Evolutionary conservation across 1,140 invertebrate species (phyloP), one percentile per base, ranked within the genome.

Genomic region (Pseudomyrmex flavicornis): DNA sequence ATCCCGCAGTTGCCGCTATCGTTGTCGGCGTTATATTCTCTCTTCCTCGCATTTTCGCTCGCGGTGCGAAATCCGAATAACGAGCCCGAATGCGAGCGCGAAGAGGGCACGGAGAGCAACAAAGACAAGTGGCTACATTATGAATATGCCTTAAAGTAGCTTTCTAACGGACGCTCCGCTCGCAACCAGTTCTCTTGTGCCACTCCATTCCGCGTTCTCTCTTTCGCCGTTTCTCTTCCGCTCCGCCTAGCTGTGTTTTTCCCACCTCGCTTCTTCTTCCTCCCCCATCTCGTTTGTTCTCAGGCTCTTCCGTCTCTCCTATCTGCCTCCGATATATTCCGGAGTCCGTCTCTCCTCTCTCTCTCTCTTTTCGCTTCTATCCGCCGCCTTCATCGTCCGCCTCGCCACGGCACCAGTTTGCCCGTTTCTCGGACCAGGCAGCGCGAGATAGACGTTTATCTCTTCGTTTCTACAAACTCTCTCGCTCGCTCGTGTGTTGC

Each of bases 91-190:
- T 20, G 17, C 58, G 70, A 1, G 56, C 13, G 20, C 63, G 17
- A 20, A 70, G 35, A 54, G 35, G 63, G 54, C 52, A 65, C 46
- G 46, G 65, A 59, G 50, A 26, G 52, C 22, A 63, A 17, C 56
- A 50, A 59, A 58, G 68, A 68, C 59, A 54, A 44, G 46, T 26
- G 58, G 68, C 48, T 89, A 69, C 73, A 80, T 90, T 87, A 85
- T 89, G 74, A 90, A 88, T 83, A 85, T n/a, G 54, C 65, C 87
- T 89, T 90, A 87, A 90, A 90, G 85, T 87, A 85, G 66, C 77
- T 89, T 83, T 75, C 72, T 65, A 82, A 46, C 84, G 66, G 70
- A 66, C 76, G 59, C 69, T 73, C 35, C 66, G 62, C 48, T 50
- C 35, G 65, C 26, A 59, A 50, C 58, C 12, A 10, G 69, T 50